Evolutionary conservation across 1,140 invertebrate species (phyloP), one percentile per base, ranked within the genome.

Genomic region (Papilio dardanus): DNA sequence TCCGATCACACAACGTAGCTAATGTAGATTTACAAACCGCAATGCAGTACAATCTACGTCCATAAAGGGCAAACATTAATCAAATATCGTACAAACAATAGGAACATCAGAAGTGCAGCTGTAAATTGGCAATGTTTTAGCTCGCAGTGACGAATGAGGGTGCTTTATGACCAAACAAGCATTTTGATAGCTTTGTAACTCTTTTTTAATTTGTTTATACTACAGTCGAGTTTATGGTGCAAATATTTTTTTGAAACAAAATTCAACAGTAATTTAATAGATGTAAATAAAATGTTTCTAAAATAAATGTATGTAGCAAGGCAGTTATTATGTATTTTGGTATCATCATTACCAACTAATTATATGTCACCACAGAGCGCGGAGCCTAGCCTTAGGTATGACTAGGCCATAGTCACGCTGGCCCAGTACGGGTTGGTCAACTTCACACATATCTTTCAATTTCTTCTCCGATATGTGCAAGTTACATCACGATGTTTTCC

Each of bases 11-110:
- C 33, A 37, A 40, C 33, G 19, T 40, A 69, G 7, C 33, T 69
- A 69, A 37, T 69, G 67, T 69, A 40, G 67, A 69, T 24, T 69
- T 21, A 69, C 33, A 69, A 69, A 69, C 67, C 67, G 67, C 67
- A 69, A 69, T 69, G 31, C 33, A 69, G 67, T 69, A 69, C 67
- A 69, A 69, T 69, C n/a, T 28, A 69, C 67, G 67, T 69, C 42
- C 67, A 69, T 69, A 69, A 69, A 69, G 33, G 67, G 67, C 67
- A 69, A 69, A 69, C 35, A 40, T 69, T 69, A 69, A 69, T 69
- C 67, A 69, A 69, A 69, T 69, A 69, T 69, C 28, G 33, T 69
- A 69, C 67, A 69, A 69, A 69, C 67, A 69, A 69, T 33, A 14
- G 33, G 67, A 69, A 69, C 65, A 67, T 35, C 65, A 67, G 31